Conservation (phyloP, 2,113 vertebrate species). For the Gavialis gangeticus region DNA sequence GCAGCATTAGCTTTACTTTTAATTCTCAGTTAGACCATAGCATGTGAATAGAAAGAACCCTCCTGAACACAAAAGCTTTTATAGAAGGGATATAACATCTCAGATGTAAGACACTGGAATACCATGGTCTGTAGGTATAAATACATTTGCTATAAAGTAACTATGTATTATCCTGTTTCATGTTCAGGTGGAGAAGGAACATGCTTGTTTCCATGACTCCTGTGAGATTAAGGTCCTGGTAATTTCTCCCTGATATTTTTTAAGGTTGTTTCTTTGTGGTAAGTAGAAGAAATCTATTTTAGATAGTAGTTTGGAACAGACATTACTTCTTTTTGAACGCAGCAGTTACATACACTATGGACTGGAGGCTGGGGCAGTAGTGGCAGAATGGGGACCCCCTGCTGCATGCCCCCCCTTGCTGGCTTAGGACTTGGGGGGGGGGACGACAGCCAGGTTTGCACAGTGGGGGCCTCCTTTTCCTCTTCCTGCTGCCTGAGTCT, state of each 20-base stretch:
- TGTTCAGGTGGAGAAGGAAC: not conserved
- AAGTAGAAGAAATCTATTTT: slow-evolving; percentile 53
- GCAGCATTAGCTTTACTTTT: not conserved
- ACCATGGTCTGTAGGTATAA: not conserved
- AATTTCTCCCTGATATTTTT: slow-evolving; percentile 48
- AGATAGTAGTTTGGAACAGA: slow-evolving; percentile 30
- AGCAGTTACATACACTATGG: not conserved
- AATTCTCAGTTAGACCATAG: slow-evolving; percentile 19
- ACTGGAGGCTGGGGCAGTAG: too few species aligned
- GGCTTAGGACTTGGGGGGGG: too few species aligned
- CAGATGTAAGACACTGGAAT: slow-evolving; percentile 12
- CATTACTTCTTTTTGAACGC: slow-evolving; percentile 23
- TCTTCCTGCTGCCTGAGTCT: too few species aligned
- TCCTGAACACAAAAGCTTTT: slow-evolving; percentile 6
- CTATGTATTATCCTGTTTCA: not conserved
- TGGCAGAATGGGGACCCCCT: too few species aligned
- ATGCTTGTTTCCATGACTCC: slow-evolving; percentile 10
- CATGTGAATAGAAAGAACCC: not conserved
- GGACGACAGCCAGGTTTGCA: too few species aligned
- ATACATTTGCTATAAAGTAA: slow-evolving; percentile 38
- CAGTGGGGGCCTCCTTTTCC: too few species aligned
- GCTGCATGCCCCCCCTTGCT: too few species aligned
- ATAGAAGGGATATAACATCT: slow-evolving; percentile 14
- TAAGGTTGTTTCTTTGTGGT: slow-evolving; percentile 38
- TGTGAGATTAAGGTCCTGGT: slow-evolving; percentile 60